A percentile compares a stretch with the other conserved stretches of the same genome.
These are phyloP conservation scores for Drosophila sp. DNA, from an alignment of 1,140 invertebrate species.

Conservation along the genomic window DNA sequence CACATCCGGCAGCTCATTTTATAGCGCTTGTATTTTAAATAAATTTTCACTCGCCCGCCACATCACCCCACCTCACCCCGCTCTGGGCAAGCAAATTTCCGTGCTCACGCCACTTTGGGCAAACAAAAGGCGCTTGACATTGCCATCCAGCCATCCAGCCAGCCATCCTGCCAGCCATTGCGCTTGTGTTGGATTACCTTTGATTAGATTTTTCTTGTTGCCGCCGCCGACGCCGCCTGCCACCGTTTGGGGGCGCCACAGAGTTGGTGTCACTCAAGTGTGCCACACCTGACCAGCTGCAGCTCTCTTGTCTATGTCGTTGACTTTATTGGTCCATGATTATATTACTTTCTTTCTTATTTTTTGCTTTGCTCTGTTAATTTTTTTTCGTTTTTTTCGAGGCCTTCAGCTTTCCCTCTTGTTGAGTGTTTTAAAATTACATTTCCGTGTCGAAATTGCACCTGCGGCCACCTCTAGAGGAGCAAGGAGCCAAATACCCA, in stretches of 20 bases:
- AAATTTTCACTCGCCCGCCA: slow-evolving; percentile 48
- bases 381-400: slow-evolving; percentile 63
- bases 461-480: slow-evolving; percentile 50
- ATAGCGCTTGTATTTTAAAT: slow-evolving; percentile 81
- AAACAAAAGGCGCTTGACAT: slow-evolving; percentile 76
- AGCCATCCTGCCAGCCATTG: slow-evolving; percentile 20
- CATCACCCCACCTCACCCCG: slow-evolving; percentile 18
- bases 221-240: slow-evolving; percentile 31
- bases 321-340: slow-evolving; percentile 70
- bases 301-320: slow-evolving; percentile 32
- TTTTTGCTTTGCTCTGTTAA: slow-evolving; percentile 30
- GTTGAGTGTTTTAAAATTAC: slow-evolving; percentile 76
- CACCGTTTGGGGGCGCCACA: slow-evolving; percentile 23
- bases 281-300: slow-evolving; percentile 32
- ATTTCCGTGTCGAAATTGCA: slow-evolving; percentile 78
- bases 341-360: slow-evolving; percentile 51
- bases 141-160: slow-evolving; percentile 55
- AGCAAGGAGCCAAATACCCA: neutral
- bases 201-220: slow-evolving; percentile 79
- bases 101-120: slow-evolving; percentile 72
- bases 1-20: slow-evolving; percentile 71
- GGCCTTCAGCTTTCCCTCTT: slow-evolving; percentile 23
- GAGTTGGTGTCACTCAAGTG: slow-evolving; percentile 59
- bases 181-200: slow-evolving; percentile 81
- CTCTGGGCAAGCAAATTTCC: slow-evolving; percentile 67